phyloP scores from a whole-genome alignment of 92 coral and sea anemone genomes.

The Umimayanthus chanpuru region DNA sequence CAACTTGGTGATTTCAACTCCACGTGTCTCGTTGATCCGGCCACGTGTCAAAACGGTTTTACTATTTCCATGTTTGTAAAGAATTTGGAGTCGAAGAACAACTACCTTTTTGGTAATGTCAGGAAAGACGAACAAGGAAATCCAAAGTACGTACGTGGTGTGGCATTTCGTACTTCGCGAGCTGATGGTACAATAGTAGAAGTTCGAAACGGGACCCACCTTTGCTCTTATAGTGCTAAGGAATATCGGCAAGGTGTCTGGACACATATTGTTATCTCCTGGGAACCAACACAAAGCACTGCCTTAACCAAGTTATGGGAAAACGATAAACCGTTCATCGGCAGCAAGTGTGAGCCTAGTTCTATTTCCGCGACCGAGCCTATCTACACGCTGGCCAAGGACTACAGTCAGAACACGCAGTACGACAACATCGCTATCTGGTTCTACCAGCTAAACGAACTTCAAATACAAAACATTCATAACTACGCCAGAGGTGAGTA shows the following conservation, averaged over 20 bases:
- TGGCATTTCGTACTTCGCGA: background rate
- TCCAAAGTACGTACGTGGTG: slow-evolving; percentile 5
- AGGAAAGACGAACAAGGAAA: background rate
- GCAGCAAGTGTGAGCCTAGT: background rate
- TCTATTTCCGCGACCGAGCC: background rate
- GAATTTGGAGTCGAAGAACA: background rate
- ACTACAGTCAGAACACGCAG: slow-evolving; percentile 1
- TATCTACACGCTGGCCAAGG: slow-evolving; percentile 8
- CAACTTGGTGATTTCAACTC: slow-evolving; percentile 21
- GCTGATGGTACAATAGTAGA: background rate
- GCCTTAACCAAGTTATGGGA: slow-evolving; percentile 7
- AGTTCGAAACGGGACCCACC: slow-evolving; percentile 36
- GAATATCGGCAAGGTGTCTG: background rate
- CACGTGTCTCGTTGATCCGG: slow-evolving; percentile 36
- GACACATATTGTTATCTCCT: slow-evolving; percentile 10
- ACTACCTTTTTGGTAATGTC: slow-evolving; percentile 24
- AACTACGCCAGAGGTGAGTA: background rate
- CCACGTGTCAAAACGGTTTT: slow-evolving; percentile 31
- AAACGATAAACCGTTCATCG: background rate
- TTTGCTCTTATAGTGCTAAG: background rate
- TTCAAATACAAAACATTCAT: background rate
- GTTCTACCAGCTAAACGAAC: background rate
- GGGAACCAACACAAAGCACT: slow-evolving; percentile 10
- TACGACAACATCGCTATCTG: slow-evolving; percentile 46
- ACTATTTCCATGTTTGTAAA: slow-evolving; percentile 43